Evolutionary conservation across 2,113 vertebrate species (phyloP).

Genomic region (Neolamprologus falcicula): DNA sequence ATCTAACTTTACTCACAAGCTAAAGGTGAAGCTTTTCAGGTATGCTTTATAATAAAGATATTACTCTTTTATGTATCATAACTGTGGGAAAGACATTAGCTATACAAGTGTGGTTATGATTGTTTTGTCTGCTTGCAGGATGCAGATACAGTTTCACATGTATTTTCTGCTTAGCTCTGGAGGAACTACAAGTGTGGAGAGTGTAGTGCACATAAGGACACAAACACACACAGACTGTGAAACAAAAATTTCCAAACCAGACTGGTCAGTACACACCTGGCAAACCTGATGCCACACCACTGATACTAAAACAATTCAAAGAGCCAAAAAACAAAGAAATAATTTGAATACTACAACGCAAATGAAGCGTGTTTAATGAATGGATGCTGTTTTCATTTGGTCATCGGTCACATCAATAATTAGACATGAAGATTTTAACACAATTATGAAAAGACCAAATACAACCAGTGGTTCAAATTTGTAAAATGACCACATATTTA

Average conservation of each 20-base stretch:
- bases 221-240: background rate
- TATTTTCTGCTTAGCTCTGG: conserved; percentile 21
- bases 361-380: background rate
- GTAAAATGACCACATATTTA: background rate
- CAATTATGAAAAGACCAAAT: background rate
- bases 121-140: conserved; percentile 7
- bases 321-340: background rate
- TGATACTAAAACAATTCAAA: background rate
- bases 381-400: background rate
- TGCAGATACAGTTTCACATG: conserved; percentile 60
- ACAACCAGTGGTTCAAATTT: background rate
- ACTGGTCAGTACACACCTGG: background rate
- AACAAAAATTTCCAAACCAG: background rate
- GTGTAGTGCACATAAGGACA: background rate
- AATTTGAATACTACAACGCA: background rate
- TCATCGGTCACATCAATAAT: background rate
- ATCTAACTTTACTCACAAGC: background rate
- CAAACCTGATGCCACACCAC: background rate
- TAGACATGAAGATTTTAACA: background rate
- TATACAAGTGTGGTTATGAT: background rate
- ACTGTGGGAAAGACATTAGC: background rate
- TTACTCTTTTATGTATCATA: background rate
- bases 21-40: background rate
- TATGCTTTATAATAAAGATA: background rate
- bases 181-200: background rate